A percentile compares a stretch with the other conserved stretches of the same genome.
These are phyloP conservation scores for Psittacula cyanocephala DNA, from an alignment of 2,113 vertebrate species.

Conservation along the genomic window DNA sequence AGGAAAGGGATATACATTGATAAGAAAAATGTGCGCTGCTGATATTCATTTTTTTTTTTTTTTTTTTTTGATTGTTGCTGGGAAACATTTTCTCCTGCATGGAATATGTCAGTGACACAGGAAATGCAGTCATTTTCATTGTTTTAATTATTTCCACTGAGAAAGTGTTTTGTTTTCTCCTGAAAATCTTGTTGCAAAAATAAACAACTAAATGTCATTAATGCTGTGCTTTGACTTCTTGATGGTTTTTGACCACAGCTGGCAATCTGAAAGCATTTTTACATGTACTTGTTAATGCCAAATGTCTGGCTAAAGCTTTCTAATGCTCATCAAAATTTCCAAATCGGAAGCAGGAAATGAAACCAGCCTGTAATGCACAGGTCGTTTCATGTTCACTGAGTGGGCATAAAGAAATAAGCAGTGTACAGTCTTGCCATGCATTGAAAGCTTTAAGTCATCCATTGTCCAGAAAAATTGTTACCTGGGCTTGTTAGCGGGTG, in stretches of 20 bases:
- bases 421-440: rapidly evolving
- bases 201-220: constrained; percentile 11
- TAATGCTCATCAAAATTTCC: neutral
- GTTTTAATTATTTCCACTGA: constrained; percentile 55
- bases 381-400: neutral
- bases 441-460: neutral
- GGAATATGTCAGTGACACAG: constrained; percentile 34
- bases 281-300: neutral
- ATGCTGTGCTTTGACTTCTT: neutral
- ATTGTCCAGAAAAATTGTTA: neutral
- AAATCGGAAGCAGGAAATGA: neutral
- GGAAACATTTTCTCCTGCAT: constrained; percentile 12
- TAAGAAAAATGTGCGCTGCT: neutral
- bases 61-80: constrained; percentile 4
- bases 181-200: constrained; percentile 40
- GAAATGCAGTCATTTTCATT: constrained; percentile 55
- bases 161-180: constrained; percentile 47
- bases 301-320: constrained; percentile 15
- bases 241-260: neutral
- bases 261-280: neutral
- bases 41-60: neutral
- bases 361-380: neutral
- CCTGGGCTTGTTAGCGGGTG: neutral
- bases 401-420: neutral
- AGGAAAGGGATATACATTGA: neutral